A percentile compares a stretch with the other conserved stretches of the same genome.
Conservation (phyloP, 2,797 vertebrate species). For the Enteromius argenteus region DNA sequence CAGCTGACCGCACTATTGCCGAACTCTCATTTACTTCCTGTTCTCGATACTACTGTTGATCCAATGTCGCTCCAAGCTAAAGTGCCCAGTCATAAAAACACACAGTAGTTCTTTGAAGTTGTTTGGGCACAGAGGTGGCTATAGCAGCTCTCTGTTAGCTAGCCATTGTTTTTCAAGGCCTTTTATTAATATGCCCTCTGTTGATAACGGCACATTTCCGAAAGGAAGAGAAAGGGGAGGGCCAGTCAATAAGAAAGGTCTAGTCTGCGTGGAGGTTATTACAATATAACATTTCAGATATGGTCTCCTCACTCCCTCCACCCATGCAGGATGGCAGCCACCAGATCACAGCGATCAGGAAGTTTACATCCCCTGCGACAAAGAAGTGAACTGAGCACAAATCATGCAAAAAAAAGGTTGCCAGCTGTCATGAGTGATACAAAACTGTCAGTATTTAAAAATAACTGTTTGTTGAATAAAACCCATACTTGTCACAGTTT, state of each 20-base stretch:
- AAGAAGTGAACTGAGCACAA: not conserved
- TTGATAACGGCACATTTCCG: slow-evolving; percentile 79
- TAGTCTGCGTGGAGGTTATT: slow-evolving; percentile 47
- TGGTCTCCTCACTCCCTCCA: not conserved
- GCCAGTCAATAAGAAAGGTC: slow-evolving; percentile 56
- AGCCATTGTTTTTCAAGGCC: slow-evolving; percentile 67
- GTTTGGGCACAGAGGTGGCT: not conserved
- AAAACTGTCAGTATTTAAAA: not conserved
- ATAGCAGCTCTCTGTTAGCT: slow-evolving; percentile 31
- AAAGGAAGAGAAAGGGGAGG: slow-evolving; percentile 75
- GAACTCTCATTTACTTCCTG: slow-evolving; percentile 14
- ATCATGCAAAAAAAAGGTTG: not conserved
- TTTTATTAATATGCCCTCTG: slow-evolving; percentile 74
- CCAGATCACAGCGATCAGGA: slow-evolving; percentile 38
- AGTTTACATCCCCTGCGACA: slow-evolving; percentile 28
- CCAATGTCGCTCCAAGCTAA: not conserved
- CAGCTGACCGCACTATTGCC: not conserved
- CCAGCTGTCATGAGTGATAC: not conserved
- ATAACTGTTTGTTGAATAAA: not conserved
- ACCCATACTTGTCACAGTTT: not conserved
- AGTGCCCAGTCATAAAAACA: slow-evolving; percentile 9
- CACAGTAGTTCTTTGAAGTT: slow-evolving; percentile 20
- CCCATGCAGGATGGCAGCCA: slow-evolving; percentile 25
- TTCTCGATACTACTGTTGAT: slow-evolving; percentile 27
- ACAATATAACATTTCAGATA: slow-evolving; percentile 50